A percentile compares a stretch with the other conserved stretches of the same genome.
These are phyloP conservation scores for Petrophora chlorosata DNA, from an alignment of 2,888 invertebrate genomes.

Conservation along the genomic window DNA sequence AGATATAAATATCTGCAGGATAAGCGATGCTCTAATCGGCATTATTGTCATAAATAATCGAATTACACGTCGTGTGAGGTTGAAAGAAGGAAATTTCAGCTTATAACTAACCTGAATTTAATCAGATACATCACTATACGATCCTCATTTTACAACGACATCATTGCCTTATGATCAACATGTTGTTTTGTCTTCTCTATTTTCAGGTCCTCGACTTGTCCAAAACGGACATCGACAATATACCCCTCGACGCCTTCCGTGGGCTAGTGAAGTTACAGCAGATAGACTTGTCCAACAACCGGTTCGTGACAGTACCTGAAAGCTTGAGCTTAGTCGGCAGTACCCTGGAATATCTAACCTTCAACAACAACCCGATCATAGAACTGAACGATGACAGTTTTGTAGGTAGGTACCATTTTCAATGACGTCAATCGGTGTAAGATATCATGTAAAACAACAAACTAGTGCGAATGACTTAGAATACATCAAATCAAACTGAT, in stretches of 20 bases:
- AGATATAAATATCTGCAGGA: no score
- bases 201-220: constrained; percentile 83
- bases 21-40: no score
- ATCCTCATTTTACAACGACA: no score
- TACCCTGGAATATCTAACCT: constrained; percentile 81
- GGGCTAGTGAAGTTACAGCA: constrained; percentile 77
- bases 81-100: no score
- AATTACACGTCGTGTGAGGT: no score
- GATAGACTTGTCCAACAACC: constrained; percentile 85
- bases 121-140: no score
- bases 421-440: not conserved
- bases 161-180: not conserved
- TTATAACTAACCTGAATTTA: no score
- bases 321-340: constrained; percentile 80
- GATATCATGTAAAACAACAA: no score
- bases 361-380: constrained; percentile 85
- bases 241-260: constrained; percentile 81
- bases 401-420: constrained; percentile 66
- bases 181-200: not conserved
- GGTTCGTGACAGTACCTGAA: constrained; percentile 83
- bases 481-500: no score
- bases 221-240: constrained; percentile 81
- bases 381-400: constrained; percentile 85
- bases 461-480: no score
- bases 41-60: no score